Evolutionary conservation across 1,140 invertebrate species (phyloP).

Genomic region (Hylaeus volcanicus): DNA sequence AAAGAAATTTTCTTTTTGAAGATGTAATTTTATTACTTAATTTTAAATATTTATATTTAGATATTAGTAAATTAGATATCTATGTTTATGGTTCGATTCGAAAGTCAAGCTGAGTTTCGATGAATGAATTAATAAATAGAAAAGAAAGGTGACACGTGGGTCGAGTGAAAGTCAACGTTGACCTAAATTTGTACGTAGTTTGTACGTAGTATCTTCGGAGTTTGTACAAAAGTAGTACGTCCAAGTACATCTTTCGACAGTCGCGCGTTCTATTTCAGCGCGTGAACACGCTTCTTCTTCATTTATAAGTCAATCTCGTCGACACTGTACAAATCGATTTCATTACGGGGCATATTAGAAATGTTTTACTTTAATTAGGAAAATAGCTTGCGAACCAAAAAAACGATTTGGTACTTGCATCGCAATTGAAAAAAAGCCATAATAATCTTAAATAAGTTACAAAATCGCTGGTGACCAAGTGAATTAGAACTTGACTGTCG

Average conservation of each 20-base stretch:
- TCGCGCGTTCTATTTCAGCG: neutral
- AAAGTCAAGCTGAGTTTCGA: neutral
- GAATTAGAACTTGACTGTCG: too few species aligned
- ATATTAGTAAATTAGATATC: too few species aligned
- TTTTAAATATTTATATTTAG: neutral
- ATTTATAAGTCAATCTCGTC: too few species aligned
- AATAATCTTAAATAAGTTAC: too few species aligned
- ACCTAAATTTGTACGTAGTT: constrained; percentile 7
- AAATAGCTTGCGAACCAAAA: too few species aligned
- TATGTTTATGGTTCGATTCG: neutral
- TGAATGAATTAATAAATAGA: neutral
- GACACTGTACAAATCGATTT: too few species aligned
- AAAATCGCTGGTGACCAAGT: too few species aligned
- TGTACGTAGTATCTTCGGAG: neutral
- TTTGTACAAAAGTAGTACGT: neutral
- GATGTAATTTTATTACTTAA: neutral
- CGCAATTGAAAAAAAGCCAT: too few species aligned
- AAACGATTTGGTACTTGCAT: too few species aligned
- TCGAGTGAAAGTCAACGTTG: constrained; percentile 13
- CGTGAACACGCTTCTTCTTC: neutral
- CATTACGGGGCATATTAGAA: too few species aligned
- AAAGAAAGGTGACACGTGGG: neutral
- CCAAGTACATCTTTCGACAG: neutral
- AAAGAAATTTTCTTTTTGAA: constrained; percentile 3
- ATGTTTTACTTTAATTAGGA: too few species aligned